These are phyloP conservation scores for Homarus americanus DNA, from an alignment of 1,140 invertebrate species.

Conservation along the genomic window DNA sequence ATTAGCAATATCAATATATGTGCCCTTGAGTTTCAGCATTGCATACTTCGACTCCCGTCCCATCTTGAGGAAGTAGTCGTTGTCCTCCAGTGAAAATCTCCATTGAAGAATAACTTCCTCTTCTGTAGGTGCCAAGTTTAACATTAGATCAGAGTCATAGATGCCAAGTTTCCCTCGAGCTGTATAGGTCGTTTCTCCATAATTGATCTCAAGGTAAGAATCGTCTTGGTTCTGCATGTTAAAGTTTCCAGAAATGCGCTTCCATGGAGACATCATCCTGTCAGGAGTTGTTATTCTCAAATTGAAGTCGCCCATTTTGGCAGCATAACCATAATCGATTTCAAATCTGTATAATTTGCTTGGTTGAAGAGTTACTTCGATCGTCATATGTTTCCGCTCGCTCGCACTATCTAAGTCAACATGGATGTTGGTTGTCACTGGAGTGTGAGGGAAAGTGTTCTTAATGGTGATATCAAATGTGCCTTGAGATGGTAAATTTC, in stretches of 20 bases:
- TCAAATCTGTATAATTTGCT: slow-evolving; percentile 48
- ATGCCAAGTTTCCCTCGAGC: slow-evolving; percentile 47
- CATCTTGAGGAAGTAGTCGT: slow-evolving; percentile 60
- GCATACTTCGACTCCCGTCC: slow-evolving; percentile 37
- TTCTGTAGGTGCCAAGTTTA: neutral
- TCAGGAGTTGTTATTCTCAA: slow-evolving; percentile 56
- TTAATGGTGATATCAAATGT: too few species aligned
- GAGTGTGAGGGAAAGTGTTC: neutral
- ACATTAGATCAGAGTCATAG: slow-evolving; percentile 25
- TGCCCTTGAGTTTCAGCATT: slow-evolving; percentile 64
- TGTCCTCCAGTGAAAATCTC: slow-evolving; percentile 19
- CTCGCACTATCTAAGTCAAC: slow-evolving; percentile 48
- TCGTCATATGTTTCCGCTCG: slow-evolving; percentile 47
- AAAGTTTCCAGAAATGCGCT: slow-evolving; percentile 62
- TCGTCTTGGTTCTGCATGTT: slow-evolving; percentile 46
- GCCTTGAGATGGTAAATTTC: too few species aligned
- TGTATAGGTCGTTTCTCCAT: slow-evolving; percentile 37
- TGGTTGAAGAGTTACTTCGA: slow-evolving; percentile 42
- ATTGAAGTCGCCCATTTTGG: slow-evolving; percentile 46
- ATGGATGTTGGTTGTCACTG: slow-evolving; percentile 29
- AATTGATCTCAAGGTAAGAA: slow-evolving; percentile 28
- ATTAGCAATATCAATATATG: slow-evolving; percentile 6
- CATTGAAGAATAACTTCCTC: slow-evolving; percentile 46
- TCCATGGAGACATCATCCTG: slow-evolving; percentile 34
- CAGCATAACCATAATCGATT: slow-evolving; percentile 25